Base-by-base conservation (phyloP, 2,888 invertebrate species). In the Galerucella pusilla region DNA sequence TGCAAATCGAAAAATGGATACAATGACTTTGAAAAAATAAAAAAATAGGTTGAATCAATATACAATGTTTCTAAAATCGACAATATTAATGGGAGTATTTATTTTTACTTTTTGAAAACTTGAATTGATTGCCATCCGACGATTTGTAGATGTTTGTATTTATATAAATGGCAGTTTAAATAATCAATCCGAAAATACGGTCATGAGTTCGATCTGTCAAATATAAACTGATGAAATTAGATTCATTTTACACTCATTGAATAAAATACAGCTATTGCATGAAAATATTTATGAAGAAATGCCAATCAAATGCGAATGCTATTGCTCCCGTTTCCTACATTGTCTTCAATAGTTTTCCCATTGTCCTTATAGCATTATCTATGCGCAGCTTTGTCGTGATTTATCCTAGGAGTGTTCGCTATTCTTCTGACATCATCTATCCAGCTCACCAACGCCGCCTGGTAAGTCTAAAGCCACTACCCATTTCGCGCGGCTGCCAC, bases 41-140 rank as follows among this genome's bases (percentile, higher is more conserved):
- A 52, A 52, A 52, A 57, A 10, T 2, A 57, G 57, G 57, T 57
- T 57, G 9, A 57, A 57, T 16, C 57, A 57, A 57, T 57, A 57
- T 0, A 16, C 57, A 20, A 57, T 2, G n/a, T 14, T 54, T 57
- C 9, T 57, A 20, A 57, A 57, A 57, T 57, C 9, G 57, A 16
- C 57, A 57, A 16, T 20, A 57, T 57, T 57, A 20, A 57, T 57
- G 57, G 9, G 9, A 2, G 10, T 57, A 20, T 57, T 57, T 57
- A 57, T 57, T 57, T 57, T 49, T 35, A 35, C 35, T 49, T 57
- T 57, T 57, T n/a, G 20, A 57, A 57, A 20, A 6, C 1, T 20
- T 20, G 1, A 57, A 20, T 16, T 20, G 57, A 57, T 16, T 57
- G 1, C 20, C 57, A 1, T 11, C 20, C 9, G 57, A 57, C 20